Conservation (phyloP, 2,113 vertebrate genomes). For the Esox niger region DNA sequence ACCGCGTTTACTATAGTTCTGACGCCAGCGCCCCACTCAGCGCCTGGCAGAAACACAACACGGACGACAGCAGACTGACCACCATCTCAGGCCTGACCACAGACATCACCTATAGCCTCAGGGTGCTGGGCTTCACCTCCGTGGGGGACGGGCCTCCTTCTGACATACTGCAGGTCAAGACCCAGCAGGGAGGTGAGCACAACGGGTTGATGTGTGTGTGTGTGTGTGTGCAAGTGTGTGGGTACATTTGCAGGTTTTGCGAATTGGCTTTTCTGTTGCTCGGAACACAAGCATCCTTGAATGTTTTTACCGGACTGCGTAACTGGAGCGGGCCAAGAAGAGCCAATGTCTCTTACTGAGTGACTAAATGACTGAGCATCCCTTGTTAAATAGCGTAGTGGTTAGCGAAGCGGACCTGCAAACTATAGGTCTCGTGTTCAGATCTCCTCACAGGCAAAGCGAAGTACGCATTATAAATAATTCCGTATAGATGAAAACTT, state of each 20-base stretch:
- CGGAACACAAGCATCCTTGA: too few relatives aligned
- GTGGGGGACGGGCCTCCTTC: conserved; percentile 92
- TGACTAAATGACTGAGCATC: too few relatives aligned
- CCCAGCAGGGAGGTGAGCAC: conserved; percentile 90
- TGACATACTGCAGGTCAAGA: conserved; percentile 91
- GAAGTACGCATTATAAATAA: too few relatives aligned
- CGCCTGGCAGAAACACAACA: conserved; percentile 95
- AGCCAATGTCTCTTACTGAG: too few relatives aligned
- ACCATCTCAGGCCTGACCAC: conserved; percentile 89
- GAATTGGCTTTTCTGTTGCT: too few relatives aligned
- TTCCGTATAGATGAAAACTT: too few relatives aligned
- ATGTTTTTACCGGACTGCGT: too few relatives aligned
- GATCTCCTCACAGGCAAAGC: too few relatives aligned
- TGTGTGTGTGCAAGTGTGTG: neutral
- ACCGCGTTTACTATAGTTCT: conserved; percentile 87
- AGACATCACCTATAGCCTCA: conserved; percentile 92
- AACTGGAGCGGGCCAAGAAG: too few relatives aligned
- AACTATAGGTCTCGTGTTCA: too few relatives aligned
- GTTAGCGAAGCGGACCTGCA: too few relatives aligned
- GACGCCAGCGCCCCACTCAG: conserved; percentile 81
- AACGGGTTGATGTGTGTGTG: neutral
- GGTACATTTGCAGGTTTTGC: conserved; percentile 8
- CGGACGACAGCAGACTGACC: conserved; percentile 87
- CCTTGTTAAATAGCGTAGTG: too few relatives aligned
- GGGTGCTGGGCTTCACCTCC: conserved; percentile 89